These are phyloP conservation scores for Gallinago nigripennis DNA, from an alignment of 2,797 vertebrate genomes.

Conservation along the genomic window DNA sequence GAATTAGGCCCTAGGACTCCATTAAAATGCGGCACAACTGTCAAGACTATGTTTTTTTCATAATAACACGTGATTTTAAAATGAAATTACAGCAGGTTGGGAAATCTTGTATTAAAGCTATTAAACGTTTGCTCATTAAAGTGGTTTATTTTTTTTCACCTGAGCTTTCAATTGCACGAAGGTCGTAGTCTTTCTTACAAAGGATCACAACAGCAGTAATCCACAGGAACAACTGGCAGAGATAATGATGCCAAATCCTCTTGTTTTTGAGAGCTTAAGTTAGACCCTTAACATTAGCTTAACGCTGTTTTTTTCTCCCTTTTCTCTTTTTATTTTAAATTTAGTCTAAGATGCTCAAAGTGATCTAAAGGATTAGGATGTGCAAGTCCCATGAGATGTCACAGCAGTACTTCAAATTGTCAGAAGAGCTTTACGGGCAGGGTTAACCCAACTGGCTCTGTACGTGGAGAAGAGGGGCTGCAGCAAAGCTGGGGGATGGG, in stretches of 20 bases:
- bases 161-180: background rate
- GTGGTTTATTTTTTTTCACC: background rate
- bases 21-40: background rate
- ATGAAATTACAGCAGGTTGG: constrained; percentile 7
- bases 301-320: background rate
- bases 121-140: background rate
- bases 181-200: background rate
- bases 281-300: background rate
- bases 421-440: background rate
- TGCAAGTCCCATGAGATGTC: background rate
- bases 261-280: background rate
- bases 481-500: rapidly evolving
- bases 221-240: background rate
- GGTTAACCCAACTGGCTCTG: background rate
- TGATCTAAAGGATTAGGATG: background rate
- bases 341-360: background rate
- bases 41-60: background rate
- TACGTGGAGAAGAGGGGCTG: rapidly evolving
- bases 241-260: constrained; percentile 21
- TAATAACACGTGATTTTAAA: background rate
- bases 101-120: constrained; percentile 41
- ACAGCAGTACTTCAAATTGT: background rate
- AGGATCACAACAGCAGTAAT: background rate
- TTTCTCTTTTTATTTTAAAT: background rate
- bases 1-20: constrained; percentile 34